Evolutionary conservation across 53 echinoderm and acorn worm genomes (phyloP), one percentile per base, ranked within the genome.

Genomic region (Glandiceps talaboti): DNA sequence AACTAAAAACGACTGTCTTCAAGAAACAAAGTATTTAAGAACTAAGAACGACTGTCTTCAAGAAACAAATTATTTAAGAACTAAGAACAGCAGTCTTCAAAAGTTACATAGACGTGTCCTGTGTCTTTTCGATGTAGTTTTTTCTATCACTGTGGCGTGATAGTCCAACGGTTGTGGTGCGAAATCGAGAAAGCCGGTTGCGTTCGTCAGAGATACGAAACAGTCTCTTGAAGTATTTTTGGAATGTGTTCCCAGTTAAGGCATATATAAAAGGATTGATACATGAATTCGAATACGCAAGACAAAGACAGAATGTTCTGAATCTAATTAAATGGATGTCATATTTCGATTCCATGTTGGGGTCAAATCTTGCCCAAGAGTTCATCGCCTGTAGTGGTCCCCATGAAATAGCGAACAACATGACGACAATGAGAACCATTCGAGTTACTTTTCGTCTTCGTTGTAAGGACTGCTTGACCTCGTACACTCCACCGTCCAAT

Each of bases 251-350:
- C 14, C 97, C 97, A 14, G 91, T 90, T 30, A 97, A 83, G 0
- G 97, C 97, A 79, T 97, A 97, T 30, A 97, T 89, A 1, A 91
- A 77, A 0, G 97, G 97, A 76, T 97, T 97, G 33, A 97, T 87
- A 77, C 89, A 90, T 12, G 97, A 93, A 74, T 97, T 91, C n/a
- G 89, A 82, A 81, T 97, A 97, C 1, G 89, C 81, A 12, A 97
- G 81, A 27, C 82, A 79, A 77, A 93, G 77, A 31, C 85, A 75
- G 74, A 91, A 82, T 31, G 84, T 84, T 0, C 86, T 81, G 74
- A 89, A 75, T 29, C 32, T 75, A 10, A 74, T 81, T 73, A 90
- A 76, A 29, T 31, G 75, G 10, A 74, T 33, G 0, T 77, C 30
- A 0, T 30, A 25, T 28, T 73, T 76, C 25, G 73, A 80, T n/a